These are phyloP conservation scores for Gymnothorax javanicus DNA, from an alignment of 2,797 vertebrate genomes.

Conservation along the genomic window DNA sequence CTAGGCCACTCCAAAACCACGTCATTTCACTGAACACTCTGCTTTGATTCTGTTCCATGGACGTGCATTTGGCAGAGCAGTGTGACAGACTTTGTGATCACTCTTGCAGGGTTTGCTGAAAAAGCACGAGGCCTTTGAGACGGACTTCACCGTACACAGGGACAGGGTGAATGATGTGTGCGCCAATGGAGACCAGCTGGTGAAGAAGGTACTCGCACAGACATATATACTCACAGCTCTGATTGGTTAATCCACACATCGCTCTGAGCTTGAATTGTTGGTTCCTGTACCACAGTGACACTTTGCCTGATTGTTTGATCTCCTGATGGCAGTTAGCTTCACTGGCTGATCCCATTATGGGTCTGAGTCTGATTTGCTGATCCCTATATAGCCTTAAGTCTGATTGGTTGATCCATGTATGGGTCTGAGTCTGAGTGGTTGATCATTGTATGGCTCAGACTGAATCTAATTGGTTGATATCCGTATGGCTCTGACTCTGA, in stretches of 20 bases:
- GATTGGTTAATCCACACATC: too few species aligned
- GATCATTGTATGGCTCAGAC: neutral
- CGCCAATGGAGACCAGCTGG: conserved; percentile 90
- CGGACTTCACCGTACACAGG: conserved; percentile 95
- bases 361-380: too few species aligned
- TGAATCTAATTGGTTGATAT: neutral
- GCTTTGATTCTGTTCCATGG: neutral
- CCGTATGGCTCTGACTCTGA: neutral
- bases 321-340: too few species aligned
- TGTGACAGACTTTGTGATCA: neutral
- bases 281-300: too few species aligned
- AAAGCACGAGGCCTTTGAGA: conserved; percentile 97
- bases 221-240: neutral
- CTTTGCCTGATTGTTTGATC: too few species aligned
- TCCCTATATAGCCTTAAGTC: too few species aligned
- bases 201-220: conserved; percentile 85
- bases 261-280: too few species aligned
- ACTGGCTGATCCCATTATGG: too few species aligned
- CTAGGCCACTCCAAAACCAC: too few species aligned
- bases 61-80: neutral
- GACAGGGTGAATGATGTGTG: conserved; percentile 94
- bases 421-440: too few species aligned
- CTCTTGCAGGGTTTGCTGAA: conserved; percentile 87
- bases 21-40: neutral
- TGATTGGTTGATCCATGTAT: too few species aligned